Base-by-base conservation (phyloP, 2,113 vertebrate species). In the Upupa epops region DNA sequence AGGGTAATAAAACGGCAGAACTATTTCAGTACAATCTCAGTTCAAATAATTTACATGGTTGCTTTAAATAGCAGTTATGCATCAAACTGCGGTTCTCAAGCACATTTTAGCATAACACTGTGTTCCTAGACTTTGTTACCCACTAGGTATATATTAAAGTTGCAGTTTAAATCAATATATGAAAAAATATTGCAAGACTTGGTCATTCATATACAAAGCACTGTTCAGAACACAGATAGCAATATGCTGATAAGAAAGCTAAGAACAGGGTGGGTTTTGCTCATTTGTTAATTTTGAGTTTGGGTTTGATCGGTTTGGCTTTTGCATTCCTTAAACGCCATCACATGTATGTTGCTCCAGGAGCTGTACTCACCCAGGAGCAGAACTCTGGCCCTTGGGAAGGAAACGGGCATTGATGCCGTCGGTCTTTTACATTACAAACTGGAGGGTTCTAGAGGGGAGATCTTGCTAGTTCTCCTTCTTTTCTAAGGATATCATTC, bases 1-100 rank as follows among this genome's bases (percentile, higher is more conserved):
- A 81, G 49, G 36, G 45, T 58, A 93, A 93, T 72, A 91, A 83
- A 93, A 84, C 61, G 58, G 54, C 70, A 75, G 73, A 93, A 88
- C 46, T 88, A 85, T 90, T 95, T 91, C 79, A 63, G 83, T 76
- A 79, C n/a, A n/a, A 86, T 63, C 70, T 89, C 1, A 0, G 61
- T 61, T 89, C 70, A 70, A 84, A 32, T 52, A 81, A 75, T 56
- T 78, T 83, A 86, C 1, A 2, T 56, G 49, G 69, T 49, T 90
- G 65, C 80, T 92, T 96, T 78, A 93, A 93, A 95, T 86, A 88
- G 86, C 65, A 0, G 2, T 58, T 72, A 61, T 51, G 66, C 81
- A 81, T 71, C 83, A 65, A 86, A 86, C 65, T 60, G 29, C 70
- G 70, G 49, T 34, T 86, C 90, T 90, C 86, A 73, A 84, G 60